These are phyloP conservation scores for Peromyscus melanophrys DNA, from an alignment of 2,797 vertebrate species.

Conservation along the genomic window DNA sequence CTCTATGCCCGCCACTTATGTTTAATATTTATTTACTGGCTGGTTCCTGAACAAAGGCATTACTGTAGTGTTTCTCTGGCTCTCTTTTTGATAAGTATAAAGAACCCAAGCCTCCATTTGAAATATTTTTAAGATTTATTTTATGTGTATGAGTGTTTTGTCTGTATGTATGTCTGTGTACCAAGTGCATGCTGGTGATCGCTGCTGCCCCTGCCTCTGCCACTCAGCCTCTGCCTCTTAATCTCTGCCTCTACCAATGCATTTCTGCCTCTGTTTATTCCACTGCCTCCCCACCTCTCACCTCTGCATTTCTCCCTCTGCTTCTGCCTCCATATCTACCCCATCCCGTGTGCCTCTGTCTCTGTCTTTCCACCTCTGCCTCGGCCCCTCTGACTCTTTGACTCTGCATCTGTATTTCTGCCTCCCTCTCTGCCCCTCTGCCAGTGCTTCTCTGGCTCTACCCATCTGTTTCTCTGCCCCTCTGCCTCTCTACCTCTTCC, in stretches of 20 bases:
- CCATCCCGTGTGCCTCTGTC: not conserved
- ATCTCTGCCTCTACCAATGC: not conserved
- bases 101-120: conserved; percentile 13
- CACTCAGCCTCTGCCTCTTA: not conserved
- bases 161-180: not conserved
- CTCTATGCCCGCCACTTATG: not conserved
- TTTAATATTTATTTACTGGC: conserved; percentile 30
- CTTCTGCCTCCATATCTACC: not conserved
- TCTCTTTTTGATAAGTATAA: conserved; percentile 42
- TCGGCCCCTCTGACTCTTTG: not conserved
- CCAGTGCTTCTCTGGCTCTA: not conserved
- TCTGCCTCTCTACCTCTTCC: not conserved
- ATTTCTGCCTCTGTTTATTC: not conserved
- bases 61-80: not conserved
- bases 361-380: not conserved
- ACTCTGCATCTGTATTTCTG: not conserved
- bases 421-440: too few species aligned
- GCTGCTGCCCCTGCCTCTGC: not conserved
- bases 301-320: not conserved
- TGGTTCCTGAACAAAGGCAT: conserved; percentile 36
- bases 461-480: not conserved
- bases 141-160: not conserved
- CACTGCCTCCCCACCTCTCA: not conserved
- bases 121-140: not conserved
- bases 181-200: not conserved